A percentile compares a stretch with the other conserved stretches of the same genome.
phyloP scores from a whole-genome alignment of 2,888 invertebrate species.

The Entomobrya proxima region DNA sequence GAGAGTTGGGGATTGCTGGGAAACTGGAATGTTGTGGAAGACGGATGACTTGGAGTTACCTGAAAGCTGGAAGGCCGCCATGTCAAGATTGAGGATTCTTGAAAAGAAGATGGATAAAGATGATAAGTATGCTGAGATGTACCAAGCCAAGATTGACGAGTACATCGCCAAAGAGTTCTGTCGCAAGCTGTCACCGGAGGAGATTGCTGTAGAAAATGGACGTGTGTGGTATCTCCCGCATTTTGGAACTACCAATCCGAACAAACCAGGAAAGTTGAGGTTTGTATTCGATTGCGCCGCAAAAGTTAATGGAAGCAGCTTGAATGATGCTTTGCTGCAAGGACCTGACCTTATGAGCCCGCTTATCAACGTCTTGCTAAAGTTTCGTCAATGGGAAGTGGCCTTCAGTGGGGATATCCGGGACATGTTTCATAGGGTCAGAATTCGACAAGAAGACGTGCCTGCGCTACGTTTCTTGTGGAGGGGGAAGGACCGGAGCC shows the following conservation, averaged over 20 bases:
- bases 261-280: constrained; percentile 57
- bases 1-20: neutral
- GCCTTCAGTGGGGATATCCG: constrained; percentile 59
- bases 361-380: constrained; percentile 1
- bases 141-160: neutral
- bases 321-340: constrained; percentile 14
- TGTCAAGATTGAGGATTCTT: constrained; percentile 1
- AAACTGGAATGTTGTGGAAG: constrained; percentile 31
- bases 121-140: neutral
- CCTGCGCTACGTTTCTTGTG: constrained; percentile 35
- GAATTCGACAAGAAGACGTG: constrained; percentile 14
- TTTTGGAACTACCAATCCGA: constrained; percentile 53
- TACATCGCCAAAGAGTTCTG: neutral
- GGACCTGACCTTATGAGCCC: constrained; percentile 37
- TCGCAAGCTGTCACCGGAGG: neutral
- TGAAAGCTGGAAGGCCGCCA: constrained; percentile 1
- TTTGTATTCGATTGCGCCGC: constrained; percentile 51
- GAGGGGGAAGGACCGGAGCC: constrained; percentile 2
- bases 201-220: neutral
- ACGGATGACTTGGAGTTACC: neutral
- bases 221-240: constrained; percentile 60
- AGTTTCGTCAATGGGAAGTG: constrained; percentile 39
- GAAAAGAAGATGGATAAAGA: constrained; percentile 29
- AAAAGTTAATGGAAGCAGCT: neutral
- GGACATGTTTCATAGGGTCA: constrained; percentile 60